Percentiles rank a stretch among this genome's conserved stretches.
phyloP scores from a whole-genome alignment of 2,888 invertebrate species.

The Nomada fabriciana region DNA sequence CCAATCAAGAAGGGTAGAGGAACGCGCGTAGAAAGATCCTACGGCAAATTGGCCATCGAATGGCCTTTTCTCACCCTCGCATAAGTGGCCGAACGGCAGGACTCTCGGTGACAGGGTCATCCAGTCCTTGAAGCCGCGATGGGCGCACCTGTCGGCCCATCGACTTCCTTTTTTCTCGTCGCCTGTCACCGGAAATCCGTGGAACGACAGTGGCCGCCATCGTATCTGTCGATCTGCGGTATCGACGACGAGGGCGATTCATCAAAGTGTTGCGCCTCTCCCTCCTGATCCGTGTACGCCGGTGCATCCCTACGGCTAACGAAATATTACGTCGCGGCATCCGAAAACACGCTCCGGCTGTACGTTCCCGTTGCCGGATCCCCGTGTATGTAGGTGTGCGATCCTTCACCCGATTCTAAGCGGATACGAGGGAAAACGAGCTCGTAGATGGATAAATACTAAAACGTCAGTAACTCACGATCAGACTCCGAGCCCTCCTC shows the following conservation, averaged over 20 bases:
- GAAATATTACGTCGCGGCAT: constrained; percentile 69
- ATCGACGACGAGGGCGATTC: constrained; percentile 78
- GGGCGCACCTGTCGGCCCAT: constrained; percentile 69
- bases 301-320: constrained; percentile 60
- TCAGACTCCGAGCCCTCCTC: constrained; percentile 71
- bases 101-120: constrained; percentile 68
- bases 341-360: constrained; percentile 51
- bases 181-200: constrained; percentile 70
- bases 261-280: constrained; percentile 72
- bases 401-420: constrained; percentile 66
- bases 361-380: constrained; percentile 35
- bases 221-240: constrained; percentile 80
- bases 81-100: constrained; percentile 55
- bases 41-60: constrained; percentile 45
- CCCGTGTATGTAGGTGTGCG: constrained; percentile 39
- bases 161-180: constrained; percentile 66
- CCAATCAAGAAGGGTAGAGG: not conserved
- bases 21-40: constrained; percentile 25
- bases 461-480: constrained; percentile 83
- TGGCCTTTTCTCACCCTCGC: constrained; percentile 54
- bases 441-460: constrained; percentile 81
- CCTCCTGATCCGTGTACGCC: constrained; percentile 32
- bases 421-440: constrained; percentile 76
- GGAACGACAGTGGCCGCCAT: constrained; percentile 70
- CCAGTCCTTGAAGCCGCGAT: constrained; percentile 68